phyloP scores from a whole-genome alignment of 2,113 vertebrate species.

The Galemys pyrenaicus region DNA sequence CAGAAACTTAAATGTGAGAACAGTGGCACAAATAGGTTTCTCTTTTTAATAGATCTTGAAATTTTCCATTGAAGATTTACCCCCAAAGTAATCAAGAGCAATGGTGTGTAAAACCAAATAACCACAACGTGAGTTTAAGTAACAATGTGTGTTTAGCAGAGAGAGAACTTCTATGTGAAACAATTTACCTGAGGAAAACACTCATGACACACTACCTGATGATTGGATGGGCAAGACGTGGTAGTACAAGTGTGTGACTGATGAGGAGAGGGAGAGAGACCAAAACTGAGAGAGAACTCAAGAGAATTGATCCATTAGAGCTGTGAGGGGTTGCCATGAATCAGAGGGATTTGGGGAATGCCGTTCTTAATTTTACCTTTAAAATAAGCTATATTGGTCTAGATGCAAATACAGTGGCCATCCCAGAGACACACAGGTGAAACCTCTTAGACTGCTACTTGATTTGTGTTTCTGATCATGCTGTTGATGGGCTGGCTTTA shows the following conservation, averaged over 20 bases:
- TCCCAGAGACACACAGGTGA: not conserved
- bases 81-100: not conserved
- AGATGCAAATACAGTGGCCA: not conserved
- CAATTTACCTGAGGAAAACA: not conserved
- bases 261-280: not conserved
- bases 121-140: not conserved
- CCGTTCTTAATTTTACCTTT: not conserved
- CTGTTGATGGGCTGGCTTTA: slow-evolving; percentile 56
- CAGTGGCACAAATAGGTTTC: not conserved
- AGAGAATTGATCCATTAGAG: not conserved
- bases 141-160: not conserved
- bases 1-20: slow-evolving; percentile 4
- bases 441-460: slow-evolving; percentile 19
- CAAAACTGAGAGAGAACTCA: not conserved
- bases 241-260: not conserved
- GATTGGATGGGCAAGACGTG: not conserved
- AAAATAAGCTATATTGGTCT: not conserved
- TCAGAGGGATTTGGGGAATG: not conserved
- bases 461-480: slow-evolving; percentile 66
- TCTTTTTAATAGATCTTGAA: not conserved
- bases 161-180: slow-evolving; percentile 9
- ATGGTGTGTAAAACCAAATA: not conserved
- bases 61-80: not conserved
- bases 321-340: not conserved
- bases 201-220: not conserved